phyloP scores from a whole-genome alignment of 2,797 vertebrate genomes.

The Scolopax rusticola region DNA sequence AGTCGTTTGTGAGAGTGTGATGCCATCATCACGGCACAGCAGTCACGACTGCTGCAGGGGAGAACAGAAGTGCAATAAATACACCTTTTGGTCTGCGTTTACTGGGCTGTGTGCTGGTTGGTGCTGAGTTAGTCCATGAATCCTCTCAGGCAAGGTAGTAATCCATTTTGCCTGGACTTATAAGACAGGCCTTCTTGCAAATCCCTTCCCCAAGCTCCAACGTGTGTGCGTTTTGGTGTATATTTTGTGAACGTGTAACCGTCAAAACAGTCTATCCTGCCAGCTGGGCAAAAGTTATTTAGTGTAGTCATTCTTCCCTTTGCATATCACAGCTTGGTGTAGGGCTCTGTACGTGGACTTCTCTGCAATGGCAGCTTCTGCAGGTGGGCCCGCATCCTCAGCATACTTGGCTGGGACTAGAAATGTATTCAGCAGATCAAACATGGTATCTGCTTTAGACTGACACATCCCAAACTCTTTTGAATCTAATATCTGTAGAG shows the following conservation, averaged over 20 bases:
- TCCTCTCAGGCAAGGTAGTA: background rate
- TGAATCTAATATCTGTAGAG: background rate
- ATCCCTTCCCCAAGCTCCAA: background rate
- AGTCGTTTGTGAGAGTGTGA: background rate
- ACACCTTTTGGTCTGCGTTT: background rate
- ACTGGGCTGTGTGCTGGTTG: background rate
- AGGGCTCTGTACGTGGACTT: rapidly evolving
- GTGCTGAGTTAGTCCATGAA: background rate
- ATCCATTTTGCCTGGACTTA: background rate
- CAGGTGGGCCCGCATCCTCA: background rate
- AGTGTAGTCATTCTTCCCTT: background rate
- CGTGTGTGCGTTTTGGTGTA: background rate
- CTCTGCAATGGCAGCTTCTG: background rate
- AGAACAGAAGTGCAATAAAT: background rate
- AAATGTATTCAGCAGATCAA: background rate
- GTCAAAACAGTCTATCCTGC: background rate
- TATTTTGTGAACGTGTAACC: background rate
- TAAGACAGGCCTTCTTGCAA: background rate
- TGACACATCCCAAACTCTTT: background rate
- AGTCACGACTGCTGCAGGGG: background rate
- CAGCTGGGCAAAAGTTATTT: background rate
- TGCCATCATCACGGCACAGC: background rate
- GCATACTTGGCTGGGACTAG: background rate
- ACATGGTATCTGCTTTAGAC: background rate
- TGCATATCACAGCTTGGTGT: background rate